Evolutionary conservation across 2,113 vertebrate genomes (phyloP).

Genomic region (Xiphophorus maculatus): DNA sequence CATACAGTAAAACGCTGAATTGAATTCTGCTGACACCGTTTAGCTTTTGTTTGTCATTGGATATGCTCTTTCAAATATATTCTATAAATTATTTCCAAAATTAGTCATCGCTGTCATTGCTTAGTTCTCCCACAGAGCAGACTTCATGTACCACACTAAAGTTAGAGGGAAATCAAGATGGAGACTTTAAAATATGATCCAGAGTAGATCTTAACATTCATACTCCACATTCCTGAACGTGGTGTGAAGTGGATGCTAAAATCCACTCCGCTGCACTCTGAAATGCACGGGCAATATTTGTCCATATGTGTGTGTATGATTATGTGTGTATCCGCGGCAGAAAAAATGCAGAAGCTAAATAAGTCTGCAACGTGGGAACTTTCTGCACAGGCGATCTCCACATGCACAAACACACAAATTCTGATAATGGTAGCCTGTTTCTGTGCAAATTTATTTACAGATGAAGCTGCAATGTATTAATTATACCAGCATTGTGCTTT

Average conservation of each 20-base stretch:
- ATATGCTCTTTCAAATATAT: neutral
- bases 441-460: slow-evolving; percentile 56
- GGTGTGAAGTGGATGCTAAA: slow-evolving; percentile 43
- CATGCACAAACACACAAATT: slow-evolving; percentile 15
- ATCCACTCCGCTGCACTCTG: slow-evolving; percentile 34
- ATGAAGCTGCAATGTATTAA: slow-evolving; percentile 56
- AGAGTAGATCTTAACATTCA: slow-evolving; percentile 26
- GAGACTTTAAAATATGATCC: slow-evolving; percentile 30
- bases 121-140: neutral
- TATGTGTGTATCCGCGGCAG: slow-evolving; percentile 32
- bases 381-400: slow-evolving; percentile 14
- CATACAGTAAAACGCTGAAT: neutral
- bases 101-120: neutral
- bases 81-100: neutral
- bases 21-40: neutral
- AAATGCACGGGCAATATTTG: slow-evolving; percentile 34
- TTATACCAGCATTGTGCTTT: slow-evolving; percentile 61
- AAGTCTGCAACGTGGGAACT: slow-evolving; percentile 53
- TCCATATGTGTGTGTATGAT: slow-evolving; percentile 4
- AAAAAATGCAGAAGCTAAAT: slow-evolving; percentile 55
- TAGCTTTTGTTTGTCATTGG: neutral
- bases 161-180: neutral
- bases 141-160: neutral
- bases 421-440: slow-evolving; percentile 19
- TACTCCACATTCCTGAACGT: slow-evolving; percentile 44